Conservation (phyloP, 2,113 vertebrate genomes). For the Ptilorrhoa leucosticta region DNA sequence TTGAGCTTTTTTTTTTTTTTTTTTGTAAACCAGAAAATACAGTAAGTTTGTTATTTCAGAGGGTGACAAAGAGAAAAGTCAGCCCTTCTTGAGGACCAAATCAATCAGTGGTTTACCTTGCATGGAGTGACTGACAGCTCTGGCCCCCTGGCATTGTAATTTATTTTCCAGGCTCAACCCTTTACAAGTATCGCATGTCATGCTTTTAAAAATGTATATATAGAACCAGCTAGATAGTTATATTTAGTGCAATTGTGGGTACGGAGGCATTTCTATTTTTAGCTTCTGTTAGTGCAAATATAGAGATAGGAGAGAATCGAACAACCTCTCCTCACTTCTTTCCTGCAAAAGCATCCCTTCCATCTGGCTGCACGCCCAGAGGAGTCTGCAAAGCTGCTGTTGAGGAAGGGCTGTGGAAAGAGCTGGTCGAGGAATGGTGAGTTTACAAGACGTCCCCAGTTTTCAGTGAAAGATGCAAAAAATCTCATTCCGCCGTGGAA, state of each 20-base stretch:
- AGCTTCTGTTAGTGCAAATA: conserved; percentile 11
- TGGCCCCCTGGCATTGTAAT: conserved; percentile 12
- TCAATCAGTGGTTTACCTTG: background rate
- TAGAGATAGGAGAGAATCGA: background rate
- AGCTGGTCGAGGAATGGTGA: fast-evolving
- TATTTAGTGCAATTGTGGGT: background rate
- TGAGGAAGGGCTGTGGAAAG: background rate
- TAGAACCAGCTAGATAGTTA: background rate
- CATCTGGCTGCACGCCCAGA: background rate
- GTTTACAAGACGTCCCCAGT: background rate
- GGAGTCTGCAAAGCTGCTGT: background rate
- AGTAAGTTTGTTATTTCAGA: background rate
- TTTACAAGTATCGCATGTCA: conserved; percentile 8
- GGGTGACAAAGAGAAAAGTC: conserved; percentile 26
- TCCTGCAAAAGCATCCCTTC: background rate
- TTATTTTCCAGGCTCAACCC: conserved; percentile 33
- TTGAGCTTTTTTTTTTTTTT: background rate
- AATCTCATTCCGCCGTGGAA: background rate
- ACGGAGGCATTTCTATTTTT: background rate
- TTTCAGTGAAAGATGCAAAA: background rate
- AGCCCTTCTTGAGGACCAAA: background rate
- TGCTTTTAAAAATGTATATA: conserved; percentile 11
- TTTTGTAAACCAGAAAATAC: background rate
- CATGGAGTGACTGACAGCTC: background rate
- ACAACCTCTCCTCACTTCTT: background rate